Base-by-base conservation (phyloP, 2,888 invertebrate species). In the Meiosimyza decipiens region DNA sequence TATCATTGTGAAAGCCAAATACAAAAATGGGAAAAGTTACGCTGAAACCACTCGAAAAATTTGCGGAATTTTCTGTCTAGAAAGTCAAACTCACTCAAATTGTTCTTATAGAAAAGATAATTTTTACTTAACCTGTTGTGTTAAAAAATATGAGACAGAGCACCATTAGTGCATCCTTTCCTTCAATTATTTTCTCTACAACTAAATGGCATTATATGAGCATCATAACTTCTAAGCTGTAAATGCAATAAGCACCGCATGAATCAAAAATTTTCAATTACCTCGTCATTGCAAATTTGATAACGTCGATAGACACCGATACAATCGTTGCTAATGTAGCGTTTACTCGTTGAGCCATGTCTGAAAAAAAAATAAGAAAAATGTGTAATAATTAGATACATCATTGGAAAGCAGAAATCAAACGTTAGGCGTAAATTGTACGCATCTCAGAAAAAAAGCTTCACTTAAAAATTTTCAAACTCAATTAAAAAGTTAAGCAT, bases 211-310 rank as follows among this genome's bases (percentile, higher is more conserved):
- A 3, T 4, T 3, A 4, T 2, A 40, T 9, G 40, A 9, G 9
- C 40, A 6, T 40, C 40, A 1, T 40, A 9, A 7, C 40, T 7
- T 7, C 40, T 40, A 40, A 40, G 7, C 1, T 40, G 7, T 40
- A 3, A 6, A 28, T 28, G 9, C 7, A 40, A 1, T 40, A 40
- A 9, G 9, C 9, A 40, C 9, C 40, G 7, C 9, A 9, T 40
- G 9, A 2, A 40, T 40, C 40, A 49, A 62, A 15, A 33, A 13
- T 18, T 15, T 54, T 62, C 54, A 70, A 70, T 89, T 88, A 94
- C 94, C 89, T 92, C 90, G 77, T 92, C 92, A 86, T 94, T 95
- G 87, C 95, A 95, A 82, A 95, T 90, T 87, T 94, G 94, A 88
- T 94, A 94, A 76, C 95, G 89, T 81, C 92, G 91, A 80, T 92